Percentiles rank a stretch among this genome's conserved stretches.
Evolutionary conservation across 1,140 invertebrate genomes (phyloP).

Genomic region (Lutraria rhynchaena): DNA sequence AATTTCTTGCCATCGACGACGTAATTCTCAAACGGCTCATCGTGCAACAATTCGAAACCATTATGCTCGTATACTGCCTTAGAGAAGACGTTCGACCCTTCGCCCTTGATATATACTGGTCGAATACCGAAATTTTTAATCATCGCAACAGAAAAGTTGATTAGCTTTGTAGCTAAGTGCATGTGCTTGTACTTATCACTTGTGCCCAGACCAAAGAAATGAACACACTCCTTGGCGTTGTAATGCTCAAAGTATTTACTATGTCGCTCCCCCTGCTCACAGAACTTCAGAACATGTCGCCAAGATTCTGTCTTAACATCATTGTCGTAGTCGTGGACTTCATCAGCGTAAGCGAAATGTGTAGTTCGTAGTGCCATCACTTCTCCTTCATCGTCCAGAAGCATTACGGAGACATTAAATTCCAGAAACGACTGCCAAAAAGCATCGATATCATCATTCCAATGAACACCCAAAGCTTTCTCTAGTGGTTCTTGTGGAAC

Average conservation of each 20-base stretch:
- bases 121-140: slow-evolving; percentile 1
- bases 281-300: neutral
- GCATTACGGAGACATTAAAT: no score
- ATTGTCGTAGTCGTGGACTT: neutral
- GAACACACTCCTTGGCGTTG: slow-evolving; percentile 5
- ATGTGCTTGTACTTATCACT: slow-evolving; percentile 1
- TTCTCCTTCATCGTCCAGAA: neutral
- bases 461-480: neutral
- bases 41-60: slow-evolving; percentile 1
- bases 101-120: slow-evolving; percentile 7
- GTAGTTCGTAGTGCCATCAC: slow-evolving; percentile 2
- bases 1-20: slow-evolving; percentile 2
- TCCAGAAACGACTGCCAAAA: neutral
- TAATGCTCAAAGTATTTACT: slow-evolving; percentile 2
- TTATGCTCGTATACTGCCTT: slow-evolving; percentile 19
- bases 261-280: neutral
- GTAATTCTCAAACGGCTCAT: slow-evolving; percentile 15
- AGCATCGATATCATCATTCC: slow-evolving; percentile 19
- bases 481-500: slow-evolving; percentile 15
- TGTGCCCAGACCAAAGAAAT: neutral
- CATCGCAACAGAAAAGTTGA: neutral
- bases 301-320: neutral
- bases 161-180: neutral
- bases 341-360: neutral
- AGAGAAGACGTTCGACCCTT: slow-evolving; percentile 9